Percentiles rank a stretch among this genome's conserved stretches.
Evolutionary conservation across 1,140 invertebrate species (phyloP).

Genomic region (Eulimnadia texana): DNA sequence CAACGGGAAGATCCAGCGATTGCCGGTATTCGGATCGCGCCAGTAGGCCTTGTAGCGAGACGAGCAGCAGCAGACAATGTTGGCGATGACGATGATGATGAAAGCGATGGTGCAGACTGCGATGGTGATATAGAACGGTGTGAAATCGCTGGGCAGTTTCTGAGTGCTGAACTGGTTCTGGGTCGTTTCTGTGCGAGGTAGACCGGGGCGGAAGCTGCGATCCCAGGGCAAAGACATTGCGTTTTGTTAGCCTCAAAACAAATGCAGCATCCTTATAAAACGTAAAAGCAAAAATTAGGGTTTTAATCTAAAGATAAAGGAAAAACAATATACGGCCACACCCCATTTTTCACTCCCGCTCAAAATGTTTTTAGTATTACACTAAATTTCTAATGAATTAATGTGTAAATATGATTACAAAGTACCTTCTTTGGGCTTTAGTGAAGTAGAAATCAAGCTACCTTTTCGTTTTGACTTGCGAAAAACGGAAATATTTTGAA

Average conservation of each 20-base stretch:
- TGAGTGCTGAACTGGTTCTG: constrained; percentile 14
- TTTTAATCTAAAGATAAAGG: too few relatives aligned
- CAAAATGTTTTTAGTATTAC: too few relatives aligned
- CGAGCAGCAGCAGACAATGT: constrained; percentile 56
- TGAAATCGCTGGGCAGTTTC: constrained; percentile 20
- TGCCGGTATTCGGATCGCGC: constrained; percentile 68
- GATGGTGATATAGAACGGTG: constrained; percentile 57
- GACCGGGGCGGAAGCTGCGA: constrained; percentile 1
- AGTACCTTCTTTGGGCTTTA: too few relatives aligned
- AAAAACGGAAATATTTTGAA: too few relatives aligned
- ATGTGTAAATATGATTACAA: too few relatives aligned
- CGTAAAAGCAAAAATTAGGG: too few relatives aligned
- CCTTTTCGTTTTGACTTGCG: too few relatives aligned
- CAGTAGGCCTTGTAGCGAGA: constrained; percentile 62
- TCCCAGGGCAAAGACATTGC: constrained; percentile 4
- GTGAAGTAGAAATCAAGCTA: too few relatives aligned
- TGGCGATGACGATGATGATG: constrained; percentile 50
- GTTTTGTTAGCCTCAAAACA: not conserved
- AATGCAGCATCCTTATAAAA: not conserved
- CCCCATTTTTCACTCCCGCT: too few relatives aligned
- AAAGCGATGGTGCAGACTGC: constrained; percentile 56
- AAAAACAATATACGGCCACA: too few relatives aligned
- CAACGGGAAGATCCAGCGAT: constrained; percentile 63
- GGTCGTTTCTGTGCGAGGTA: constrained; percentile 7
- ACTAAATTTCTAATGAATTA: too few relatives aligned